Evolutionary conservation across 2,888 invertebrate species (phyloP), one percentile per base, ranked within the genome.

Genomic region (Ypsolopha scabrella): DNA sequence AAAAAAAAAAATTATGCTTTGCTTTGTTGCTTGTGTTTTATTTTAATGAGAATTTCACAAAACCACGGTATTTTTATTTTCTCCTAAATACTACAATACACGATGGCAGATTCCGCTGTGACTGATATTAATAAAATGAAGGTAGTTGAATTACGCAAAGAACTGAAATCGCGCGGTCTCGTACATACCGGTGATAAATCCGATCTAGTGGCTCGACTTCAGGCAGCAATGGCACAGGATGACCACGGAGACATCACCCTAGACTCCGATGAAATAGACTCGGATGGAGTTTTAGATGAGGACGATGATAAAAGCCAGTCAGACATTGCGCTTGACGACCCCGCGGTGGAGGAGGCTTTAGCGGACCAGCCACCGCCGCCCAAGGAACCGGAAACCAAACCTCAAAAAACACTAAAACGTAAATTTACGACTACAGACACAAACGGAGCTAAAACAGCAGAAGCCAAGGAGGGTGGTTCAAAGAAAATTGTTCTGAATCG

Each of bases 61-160:
- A 24, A 24, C 24, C 24, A 24, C 24, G 24, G 24, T 24, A 4
- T 4, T 3, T 24, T 24, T 24, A 3, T 24, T 24, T 24, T 2
- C 24, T n/a, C n/a, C n/a, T n/a, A n/a, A n/a, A n/a, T n/a, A n/a
- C n/a, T n/a, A n/a, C 24, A 24, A 24, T 24, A 24, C 24, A 51
- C 37, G 46, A 69, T 71, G 67, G 66, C 68, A n/a, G 68, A 70
- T 54, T 63, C 68, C 6, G 63, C 67, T 41, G 57, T 63, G 13
- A 59, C 61, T 33, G 83, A 85, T 59, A 60, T 81, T n/a, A 70
- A 58, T 54, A 85, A 86, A 72, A 71, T 87, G 64, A 78, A 96
- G 91, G 95, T 96, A 38, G 92, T 94, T 10, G 96, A 96, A 73
- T 82, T 96, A 60, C 94, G 93, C 64, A 91, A 91, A 62, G 94